phyloP scores from a whole-genome alignment of 1,140 invertebrate genomes.

The Dinothrombium tinctorium region DNA sequence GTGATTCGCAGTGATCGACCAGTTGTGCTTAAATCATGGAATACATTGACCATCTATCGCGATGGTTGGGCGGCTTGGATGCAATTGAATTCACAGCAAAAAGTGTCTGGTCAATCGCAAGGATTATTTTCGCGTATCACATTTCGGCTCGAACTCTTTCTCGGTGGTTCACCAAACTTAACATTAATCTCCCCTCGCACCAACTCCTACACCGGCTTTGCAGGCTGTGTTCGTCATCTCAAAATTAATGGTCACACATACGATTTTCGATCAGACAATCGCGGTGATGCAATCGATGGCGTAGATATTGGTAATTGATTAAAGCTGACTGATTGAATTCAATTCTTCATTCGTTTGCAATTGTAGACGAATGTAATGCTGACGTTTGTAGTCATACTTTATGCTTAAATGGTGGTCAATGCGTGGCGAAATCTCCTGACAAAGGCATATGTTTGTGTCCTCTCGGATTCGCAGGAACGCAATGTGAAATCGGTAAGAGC shows the following conservation, averaged over 20 bases:
- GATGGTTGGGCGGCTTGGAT: slow-evolving; percentile 80
- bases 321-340: background rate
- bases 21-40: slow-evolving; percentile 69
- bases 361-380: slow-evolving; percentile 58
- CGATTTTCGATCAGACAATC: slow-evolving; percentile 42
- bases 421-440: slow-evolving; percentile 42
- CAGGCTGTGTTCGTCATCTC: slow-evolving; percentile 71
- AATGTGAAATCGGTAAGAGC: slow-evolving; percentile 60
- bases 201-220: slow-evolving; percentile 47
- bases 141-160: slow-evolving; percentile 67
- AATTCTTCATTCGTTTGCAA: slow-evolving; percentile 16
- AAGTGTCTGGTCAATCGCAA: slow-evolving; percentile 50
- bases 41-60: slow-evolving; percentile 59
- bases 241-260: slow-evolving; percentile 71
- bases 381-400: slow-evolving; percentile 55
- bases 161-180: slow-evolving; percentile 71
- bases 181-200: slow-evolving; percentile 30
- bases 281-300: slow-evolving; percentile 60
- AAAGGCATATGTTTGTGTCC: slow-evolving; percentile 59
- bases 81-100: slow-evolving; percentile 59
- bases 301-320: slow-evolving; percentile 57
- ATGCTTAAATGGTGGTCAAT: slow-evolving; percentile 77
- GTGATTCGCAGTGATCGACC: slow-evolving; percentile 56
- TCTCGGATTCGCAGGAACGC: slow-evolving; percentile 61
- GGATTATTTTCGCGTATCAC: slow-evolving; percentile 82